Base-by-base conservation (phyloP, 2,113 vertebrate genomes). In the Corythaixoides concolor region DNA sequence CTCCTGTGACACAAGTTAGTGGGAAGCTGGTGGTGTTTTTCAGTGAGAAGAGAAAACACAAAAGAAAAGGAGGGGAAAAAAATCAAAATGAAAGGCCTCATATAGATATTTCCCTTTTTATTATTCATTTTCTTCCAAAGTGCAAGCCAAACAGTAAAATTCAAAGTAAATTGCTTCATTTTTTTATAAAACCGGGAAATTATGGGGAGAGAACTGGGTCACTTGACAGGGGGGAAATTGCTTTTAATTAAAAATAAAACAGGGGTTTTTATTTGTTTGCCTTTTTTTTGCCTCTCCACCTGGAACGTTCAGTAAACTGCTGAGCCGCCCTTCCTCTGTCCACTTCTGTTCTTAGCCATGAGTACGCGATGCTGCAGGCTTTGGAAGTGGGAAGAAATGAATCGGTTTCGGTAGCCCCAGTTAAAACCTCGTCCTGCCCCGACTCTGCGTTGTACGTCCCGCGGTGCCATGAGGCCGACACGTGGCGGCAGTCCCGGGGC, bases 1-100 rank as follows among this genome's bases (percentile, higher is more conserved):
- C 0, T 28, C 41, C 10, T 0, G 0, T 2, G 24, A 15, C 3
- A 0, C 6, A 8, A 17, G 52, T 20, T 47, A 20, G 28, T 7
- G 58, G 41, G 14, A 35, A 79, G 62, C 32, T 56, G 52, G 28
- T 41, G 0, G 1, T 41, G 33, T 3, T 59, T 62, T 58, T 43
- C 14, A 3, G 66, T 4, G 16, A 3, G 58, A 19, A 37, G 60
- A 26, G 30, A 45, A 28, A 77, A 16, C 8, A n/a, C 22, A 5
- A 7, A 47, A 32, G 20, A 32, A 47, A 47, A 11, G 16, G 9
- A 4, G 18, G 23, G 5, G 1, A 2, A 6, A 6, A 6, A 10
- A 50, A 5, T 21, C 1, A 8, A 49, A 86, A 32, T 3, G 58
- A 66, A 80, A 83, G 79, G 45, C 21, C 64, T 75, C 14, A 0